These are phyloP conservation scores for Elaeidobius kamerunicus DNA, from an alignment of 2,888 invertebrate species.

Conservation along the genomic window DNA sequence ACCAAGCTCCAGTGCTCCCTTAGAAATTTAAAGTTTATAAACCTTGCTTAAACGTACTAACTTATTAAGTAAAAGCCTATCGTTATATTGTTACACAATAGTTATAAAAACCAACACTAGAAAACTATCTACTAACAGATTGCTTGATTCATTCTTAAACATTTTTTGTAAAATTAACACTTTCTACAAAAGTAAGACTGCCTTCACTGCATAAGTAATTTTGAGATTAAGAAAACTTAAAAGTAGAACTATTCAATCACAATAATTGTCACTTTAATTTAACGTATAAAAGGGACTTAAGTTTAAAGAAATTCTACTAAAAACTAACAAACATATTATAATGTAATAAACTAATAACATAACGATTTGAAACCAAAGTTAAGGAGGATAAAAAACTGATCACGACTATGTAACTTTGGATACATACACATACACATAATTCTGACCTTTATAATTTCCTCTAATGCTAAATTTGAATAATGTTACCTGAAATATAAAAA, in stretches of 20 bases:
- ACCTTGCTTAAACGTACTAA: conserved; percentile 30
- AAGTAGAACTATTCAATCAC: conserved; percentile 44
- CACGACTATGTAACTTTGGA: no score
- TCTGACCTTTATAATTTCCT: no score
- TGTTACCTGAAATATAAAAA: no score
- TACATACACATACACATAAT: no score
- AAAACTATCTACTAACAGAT: conserved; percentile 36
- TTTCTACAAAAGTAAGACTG: conserved; percentile 38
- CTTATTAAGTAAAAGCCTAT: conserved; percentile 27
- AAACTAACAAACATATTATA: conserved; percentile 50
- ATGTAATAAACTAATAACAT: conserved; percentile 49
- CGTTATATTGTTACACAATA: conserved; percentile 37
- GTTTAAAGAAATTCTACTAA: conserved; percentile 41
- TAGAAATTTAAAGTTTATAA: conserved; percentile 29
- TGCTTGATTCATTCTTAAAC: conserved; percentile 23
- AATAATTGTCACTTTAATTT: conserved; percentile 42
- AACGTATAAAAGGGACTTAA: conserved; percentile 22
- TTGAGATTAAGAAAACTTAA: conserved; percentile 41
- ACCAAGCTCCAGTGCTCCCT: conserved; percentile 22
- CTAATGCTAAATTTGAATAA: no score
- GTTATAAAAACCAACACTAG: conserved; percentile 40
- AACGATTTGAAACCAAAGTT: conserved; percentile 46
- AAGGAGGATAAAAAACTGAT: conserved; percentile 22
- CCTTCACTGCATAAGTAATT: conserved; percentile 41
- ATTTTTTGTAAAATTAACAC: conserved; percentile 32